Evolutionary conservation across 2,113 vertebrate species (phyloP).

Genomic region (Oryzias celebensis): DNA sequence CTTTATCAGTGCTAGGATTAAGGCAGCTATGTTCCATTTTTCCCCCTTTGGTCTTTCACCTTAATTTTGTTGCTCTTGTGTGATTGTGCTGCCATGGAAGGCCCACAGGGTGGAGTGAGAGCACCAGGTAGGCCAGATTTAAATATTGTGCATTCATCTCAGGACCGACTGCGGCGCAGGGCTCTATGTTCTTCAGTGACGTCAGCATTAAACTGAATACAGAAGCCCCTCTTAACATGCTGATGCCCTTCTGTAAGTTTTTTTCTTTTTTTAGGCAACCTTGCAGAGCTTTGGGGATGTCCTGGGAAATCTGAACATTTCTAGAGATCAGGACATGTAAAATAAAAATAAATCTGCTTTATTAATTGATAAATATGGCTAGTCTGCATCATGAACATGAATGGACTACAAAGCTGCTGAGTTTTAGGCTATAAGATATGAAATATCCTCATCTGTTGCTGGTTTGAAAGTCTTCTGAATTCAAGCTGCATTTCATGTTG

Average conservation of each 20-base stretch:
- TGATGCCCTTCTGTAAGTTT: slow-evolving; percentile 25
- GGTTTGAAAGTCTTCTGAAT: not conserved
- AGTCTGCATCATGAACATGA: too few species aligned
- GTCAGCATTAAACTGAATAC: slow-evolving; percentile 67
- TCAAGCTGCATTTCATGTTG: not conserved
- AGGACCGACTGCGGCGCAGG: slow-evolving; percentile 79
- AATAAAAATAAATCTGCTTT: slow-evolving; percentile 7
- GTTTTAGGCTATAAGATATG: too few species aligned
- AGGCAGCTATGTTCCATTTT: too few species aligned
- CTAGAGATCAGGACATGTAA: slow-evolving; percentile 32
- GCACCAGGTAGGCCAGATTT: slow-evolving; percentile 72
- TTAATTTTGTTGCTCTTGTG: slow-evolving; percentile 6
- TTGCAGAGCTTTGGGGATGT: slow-evolving; percentile 35
- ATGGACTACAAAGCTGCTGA: too few species aligned
- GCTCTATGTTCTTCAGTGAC: slow-evolving; percentile 69
- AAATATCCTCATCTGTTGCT: too few species aligned
- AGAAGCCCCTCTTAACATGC: slow-evolving; percentile 40
- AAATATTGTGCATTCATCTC: slow-evolving; percentile 85
- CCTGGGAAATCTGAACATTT: slow-evolving; percentile 48
- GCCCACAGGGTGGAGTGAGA: slow-evolving; percentile 75
- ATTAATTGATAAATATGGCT: too few species aligned
- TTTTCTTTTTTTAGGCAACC: slow-evolving; percentile 5
- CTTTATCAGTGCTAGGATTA: too few species aligned
- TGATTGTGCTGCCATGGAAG: slow-evolving; percentile 57
- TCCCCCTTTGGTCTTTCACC: not conserved